Percentiles rank a stretch among this genome's conserved stretches.
phyloP scores from a whole-genome alignment of 2,888 invertebrate genomes.

The Spodoptera exigua region DNA sequence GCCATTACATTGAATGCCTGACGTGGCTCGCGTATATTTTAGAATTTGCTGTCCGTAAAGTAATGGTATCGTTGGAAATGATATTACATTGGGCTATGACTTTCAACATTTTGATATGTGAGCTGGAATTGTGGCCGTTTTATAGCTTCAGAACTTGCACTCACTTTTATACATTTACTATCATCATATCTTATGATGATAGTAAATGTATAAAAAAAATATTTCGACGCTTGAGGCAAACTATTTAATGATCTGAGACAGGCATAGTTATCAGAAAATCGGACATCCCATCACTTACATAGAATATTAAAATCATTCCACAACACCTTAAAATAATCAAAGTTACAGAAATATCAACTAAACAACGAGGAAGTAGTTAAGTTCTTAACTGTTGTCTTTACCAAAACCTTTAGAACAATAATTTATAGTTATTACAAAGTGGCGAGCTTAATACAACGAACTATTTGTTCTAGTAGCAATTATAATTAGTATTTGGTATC shows the following conservation, averaged over 20 bases:
- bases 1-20: conserved; percentile 66
- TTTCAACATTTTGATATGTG: conserved; percentile 55
- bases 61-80: conserved; percentile 61
- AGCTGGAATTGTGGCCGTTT: conserved; percentile 42
- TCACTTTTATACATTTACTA: too few species aligned
- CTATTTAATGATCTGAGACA: too few species aligned
- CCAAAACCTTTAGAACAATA: neutral
- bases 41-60: conserved; percentile 54
- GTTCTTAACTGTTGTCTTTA: neutral
- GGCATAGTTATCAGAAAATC: too few species aligned
- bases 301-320: too few species aligned
- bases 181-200: too few species aligned
- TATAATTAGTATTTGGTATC: conserved; percentile 26
- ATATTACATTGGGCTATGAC: conserved; percentile 54
- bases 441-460: neutral
- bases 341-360: too few species aligned
- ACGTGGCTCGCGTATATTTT: conserved; percentile 61
- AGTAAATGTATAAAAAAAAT: too few species aligned
- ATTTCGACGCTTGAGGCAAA: too few species aligned
- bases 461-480: conserved; percentile 17
- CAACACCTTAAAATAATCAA: too few species aligned
- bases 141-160: conserved; percentile 1
- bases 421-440: conserved; percentile 7
- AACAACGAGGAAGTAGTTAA: too few species aligned
- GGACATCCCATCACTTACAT: too few species aligned